Evolutionary conservation across 2,113 vertebrate genomes (phyloP), one percentile per base, ranked within the genome.

Genomic region (Elachura formosa): DNA sequence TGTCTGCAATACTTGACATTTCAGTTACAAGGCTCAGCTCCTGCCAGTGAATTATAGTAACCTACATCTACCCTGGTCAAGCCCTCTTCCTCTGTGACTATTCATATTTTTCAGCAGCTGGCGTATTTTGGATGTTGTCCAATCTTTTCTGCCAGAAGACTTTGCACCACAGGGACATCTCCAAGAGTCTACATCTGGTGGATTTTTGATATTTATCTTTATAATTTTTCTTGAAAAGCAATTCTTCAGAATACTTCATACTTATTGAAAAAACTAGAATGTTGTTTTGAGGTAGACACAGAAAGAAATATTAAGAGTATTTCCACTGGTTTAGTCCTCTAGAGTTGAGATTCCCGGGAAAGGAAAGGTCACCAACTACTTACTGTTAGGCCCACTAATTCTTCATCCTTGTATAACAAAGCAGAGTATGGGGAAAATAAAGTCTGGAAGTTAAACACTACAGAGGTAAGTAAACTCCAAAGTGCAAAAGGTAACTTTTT

Each of bases 1-100:
- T 82, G 12, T 31, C 63, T 95, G 77, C 33, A 58, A 73, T 58
- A 84, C 41, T 94, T 95, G 93, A 95, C 93, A 96, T 91, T 95
- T 96, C 17, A 87, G 52, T 77, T 92, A 43, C 75, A 64, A 94
- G 33, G 28, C 83, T 59, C 67, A 88, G 54, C 29, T 51, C 52
- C 80, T 86, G 72, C 48, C 88, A 90, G 19, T 34, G 64, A 86
- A 84, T 86, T 84, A 36, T 72, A 82, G 45, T 36, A 91, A 84
- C 54, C 41, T 82, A 78, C 69, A 84, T n/a, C 29, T 68, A 56
- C 7, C 14, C 41, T 54, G 81, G 66, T 52, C 91, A 79, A 87
- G 3, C 16, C 23, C 48, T 87, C 41, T 68, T 64, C 14, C 29
- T 38, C 14, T 75, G 29, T 5, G 4, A 68, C 40, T 78, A 75